Base-by-base conservation (phyloP, 2,888 invertebrate species). In the Morpho achilles region DNA sequence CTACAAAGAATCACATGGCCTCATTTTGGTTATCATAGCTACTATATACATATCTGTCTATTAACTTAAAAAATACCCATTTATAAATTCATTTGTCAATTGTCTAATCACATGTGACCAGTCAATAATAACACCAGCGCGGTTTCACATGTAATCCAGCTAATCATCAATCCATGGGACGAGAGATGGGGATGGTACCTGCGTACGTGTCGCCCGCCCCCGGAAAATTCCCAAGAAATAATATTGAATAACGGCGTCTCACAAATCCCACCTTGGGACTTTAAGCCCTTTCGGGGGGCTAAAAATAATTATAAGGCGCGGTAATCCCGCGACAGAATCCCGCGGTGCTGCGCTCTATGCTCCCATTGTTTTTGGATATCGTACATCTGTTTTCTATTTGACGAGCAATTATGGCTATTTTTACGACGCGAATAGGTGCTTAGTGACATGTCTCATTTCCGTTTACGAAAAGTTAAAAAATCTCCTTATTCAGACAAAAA, bases 181-280 rank as follows among this genome's bases (percentile, higher is more conserved):
- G 62, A 53, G 62, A 53, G 64, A 61, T 56, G 58, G 61, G 60
- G 64, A 61, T 63, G 62, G 62, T 62, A 75, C 80, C 80, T 79
- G 79, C 81, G 72, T 77, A 76, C 78, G 77, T 70, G 61, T 61
- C 76, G 64, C 66, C 61, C 66, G 65, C 69, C 63, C 61, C 59
- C 62, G 57, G 60, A 63, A 60, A 66, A 59, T 62, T 65, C 66
- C 65, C 65, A 67, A 79, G 84, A 82, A 86, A 87, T 87, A 85
- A 88, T 89, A 89, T 89, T 87, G 86, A 86, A 86, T 86, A 87
- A 85, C 82, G 83, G 74, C 76, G 71, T 71, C 73, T 73, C 72
- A 80, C 85, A 85, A 87, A 89, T 86, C 87, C 88, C 75, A 76
- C 83, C 78, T 76, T 75, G 80, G 80, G 81, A 70, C 84, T 80